Base-by-base conservation (phyloP, 53 echinoderm and acorn worm species). In the Apostichopus leukothele region DNA sequence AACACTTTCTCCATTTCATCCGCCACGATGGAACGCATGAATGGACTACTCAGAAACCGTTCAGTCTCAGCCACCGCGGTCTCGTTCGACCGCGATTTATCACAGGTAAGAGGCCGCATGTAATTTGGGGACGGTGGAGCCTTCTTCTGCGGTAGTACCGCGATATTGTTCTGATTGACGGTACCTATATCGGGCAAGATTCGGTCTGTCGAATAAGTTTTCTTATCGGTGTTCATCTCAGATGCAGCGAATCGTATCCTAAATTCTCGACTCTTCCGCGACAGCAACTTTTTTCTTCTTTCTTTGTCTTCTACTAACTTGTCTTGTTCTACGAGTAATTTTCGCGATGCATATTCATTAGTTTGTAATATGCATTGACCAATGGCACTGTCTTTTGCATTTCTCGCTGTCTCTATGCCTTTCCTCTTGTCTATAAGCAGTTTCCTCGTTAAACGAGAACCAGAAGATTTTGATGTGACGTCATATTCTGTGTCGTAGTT, bases 341-440 rank as follows among this genome's bases (percentile, higher is more conserved):
- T 74, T 57, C 97, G 77, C 10, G 88, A 88, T 78, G 95, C 93
- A 86, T 97, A 97, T 63, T 95, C 94, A 84, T 95, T 97, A 0
- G 93, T 55, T 13, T 91, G 93, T 60, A 97, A 84, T 51, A 97
- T 95, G 83, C 97, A 97, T 76, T 92, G 95, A 0, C 97, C 97
- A 51, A 94, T 94, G 6, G 95, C 95, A 75, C 95, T 95, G 71
- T 94, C 95, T 53, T 91, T 93, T 7, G 95, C 90, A 75, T 95
- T 91, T 81, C 80, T 81, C 14, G 96, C 96, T 50, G 93, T 96
- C 83, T 92, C 92, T 52, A 95, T 50, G 2, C 96, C 96, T 81
- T 91, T 96, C 51, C 73, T 89, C 20, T 90, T 93, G 53, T 95
- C 96, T 26, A 96, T 83, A 10, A 96, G 76, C n/a, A 93, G 67